These are phyloP conservation scores for Sphinx pinastri DNA, from an alignment of 2,888 invertebrate genomes.

Conservation along the genomic window DNA sequence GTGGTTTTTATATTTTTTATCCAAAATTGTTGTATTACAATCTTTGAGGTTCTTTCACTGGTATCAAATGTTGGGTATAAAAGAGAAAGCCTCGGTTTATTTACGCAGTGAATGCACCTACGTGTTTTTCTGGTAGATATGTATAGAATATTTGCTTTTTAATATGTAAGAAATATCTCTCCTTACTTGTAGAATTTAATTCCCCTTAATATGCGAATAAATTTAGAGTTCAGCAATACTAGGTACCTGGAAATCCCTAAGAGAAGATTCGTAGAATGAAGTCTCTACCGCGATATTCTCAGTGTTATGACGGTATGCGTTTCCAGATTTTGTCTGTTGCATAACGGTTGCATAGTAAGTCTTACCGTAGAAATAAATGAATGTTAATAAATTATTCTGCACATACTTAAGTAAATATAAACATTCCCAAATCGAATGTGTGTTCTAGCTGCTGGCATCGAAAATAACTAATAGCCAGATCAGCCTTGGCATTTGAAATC, in stretches of 20 bases:
- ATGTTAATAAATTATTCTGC: neutral
- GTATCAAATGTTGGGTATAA: neutral
- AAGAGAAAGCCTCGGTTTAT: neutral
- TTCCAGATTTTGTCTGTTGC: too few species aligned
- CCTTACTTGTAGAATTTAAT: too few species aligned
- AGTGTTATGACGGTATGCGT: too few species aligned
- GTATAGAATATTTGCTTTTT: neutral
- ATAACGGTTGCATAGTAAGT: too few species aligned
- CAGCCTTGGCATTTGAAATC: slow-evolving; percentile 37
- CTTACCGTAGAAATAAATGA: neutral
- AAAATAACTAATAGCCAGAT: slow-evolving; percentile 21
- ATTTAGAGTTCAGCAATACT: too few species aligned
- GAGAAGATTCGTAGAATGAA: too few species aligned
- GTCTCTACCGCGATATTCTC: too few species aligned
- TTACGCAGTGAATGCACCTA: too few species aligned
- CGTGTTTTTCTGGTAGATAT: too few species aligned
- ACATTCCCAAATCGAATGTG: neutral
- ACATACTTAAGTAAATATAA: neutral
- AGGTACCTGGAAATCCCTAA: too few species aligned
- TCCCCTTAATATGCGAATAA: too few species aligned
- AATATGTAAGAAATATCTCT: neutral
- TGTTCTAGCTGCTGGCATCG: neutral
- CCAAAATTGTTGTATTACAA: slow-evolving; percentile 6
- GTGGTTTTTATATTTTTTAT: slow-evolving; percentile 18
- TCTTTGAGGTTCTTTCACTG: neutral